A percentile compares a stretch with the other conserved stretches of the same genome.
These are phyloP conservation scores for Eueremaeus valkanovi DNA, from an alignment of 2,888 invertebrate genomes.

Conservation along the genomic window DNA sequence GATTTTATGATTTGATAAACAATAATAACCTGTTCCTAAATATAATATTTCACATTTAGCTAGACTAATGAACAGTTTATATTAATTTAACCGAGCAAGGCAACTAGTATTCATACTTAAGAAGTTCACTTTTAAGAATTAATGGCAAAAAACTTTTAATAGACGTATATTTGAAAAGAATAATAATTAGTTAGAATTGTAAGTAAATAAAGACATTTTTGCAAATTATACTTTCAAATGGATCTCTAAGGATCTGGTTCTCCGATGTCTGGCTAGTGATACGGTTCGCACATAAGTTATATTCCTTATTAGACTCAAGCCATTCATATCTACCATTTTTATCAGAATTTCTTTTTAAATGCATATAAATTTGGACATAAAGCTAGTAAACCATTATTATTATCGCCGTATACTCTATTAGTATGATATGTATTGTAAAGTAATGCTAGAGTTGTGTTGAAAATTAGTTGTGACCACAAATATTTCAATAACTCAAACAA, in stretches of 20 bases:
- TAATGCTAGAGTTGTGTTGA: neutral
- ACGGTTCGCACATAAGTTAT: neutral
- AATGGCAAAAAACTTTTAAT: neutral
- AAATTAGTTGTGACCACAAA: no score
- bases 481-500: conserved; percentile 16
- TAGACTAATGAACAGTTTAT: no score
- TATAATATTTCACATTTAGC: no score
- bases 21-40: no score
- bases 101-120: no score
- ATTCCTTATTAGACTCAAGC: neutral
- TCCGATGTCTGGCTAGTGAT: neutral
- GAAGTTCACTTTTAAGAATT: no score
- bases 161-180: no score
- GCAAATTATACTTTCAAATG: neutral
- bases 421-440: neutral
- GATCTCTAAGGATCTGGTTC: neutral
- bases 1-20: no score
- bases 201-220: no score
- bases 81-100: neutral
- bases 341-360: conserved; percentile 12
- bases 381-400: neutral
- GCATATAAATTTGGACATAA: neutral
- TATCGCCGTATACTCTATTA: no score
- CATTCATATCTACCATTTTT: neutral
- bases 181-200: no score